Evolutionary conservation across 2,797 vertebrate genomes (phyloP), one percentile per base, ranked within the genome.

Genomic region (Oophaga sylvatica): DNA sequence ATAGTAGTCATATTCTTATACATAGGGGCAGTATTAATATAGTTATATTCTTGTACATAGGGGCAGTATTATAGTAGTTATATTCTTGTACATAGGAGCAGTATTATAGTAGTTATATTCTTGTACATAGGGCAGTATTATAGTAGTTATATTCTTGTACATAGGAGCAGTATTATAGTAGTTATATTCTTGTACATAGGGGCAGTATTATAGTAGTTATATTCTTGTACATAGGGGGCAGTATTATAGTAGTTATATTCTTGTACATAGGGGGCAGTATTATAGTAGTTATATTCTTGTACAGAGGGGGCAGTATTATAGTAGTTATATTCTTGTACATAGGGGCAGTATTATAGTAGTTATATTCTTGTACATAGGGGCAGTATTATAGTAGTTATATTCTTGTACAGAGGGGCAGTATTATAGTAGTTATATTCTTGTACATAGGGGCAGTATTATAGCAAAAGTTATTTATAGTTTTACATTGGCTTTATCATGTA

Each of bases 351-450:
- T 68, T 68, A 68, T 35, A 70, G 67, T 70, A 70, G 67, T 70
- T 31, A 70, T 70, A 70, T 35, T 31, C 67, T 35, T 29, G 67
- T 70, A 70, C 29, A 29, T 67, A 67, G 26, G 26, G 26, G 26
- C 67, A 68, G 67, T 68, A 68, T 68, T 68, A 68, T 35, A 70
- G 67, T 70, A 70, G 67, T 70, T 31, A 70, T 70, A 70, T 35
- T 31, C 67, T 35, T 29, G 67, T 70, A 70, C 29, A 29, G 29
- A 67, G 26, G 26, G 26, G 26, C n/a, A 67, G 65, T 67, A n/a
- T n/a, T 67, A 67, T 67, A 67, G 65, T 29, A 67, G 65, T 67
- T 67, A 26, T 67, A 67, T 67, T 31, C 67, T 31, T 26, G 67
- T 70, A 70, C 29, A 67, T 67, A 67, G n/a, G 35, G n/a, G 26